Evolutionary conservation across 2,113 vertebrate genomes (phyloP), one percentile per base, ranked within the genome.

Genomic region (Lepidothrix coronata): DNA sequence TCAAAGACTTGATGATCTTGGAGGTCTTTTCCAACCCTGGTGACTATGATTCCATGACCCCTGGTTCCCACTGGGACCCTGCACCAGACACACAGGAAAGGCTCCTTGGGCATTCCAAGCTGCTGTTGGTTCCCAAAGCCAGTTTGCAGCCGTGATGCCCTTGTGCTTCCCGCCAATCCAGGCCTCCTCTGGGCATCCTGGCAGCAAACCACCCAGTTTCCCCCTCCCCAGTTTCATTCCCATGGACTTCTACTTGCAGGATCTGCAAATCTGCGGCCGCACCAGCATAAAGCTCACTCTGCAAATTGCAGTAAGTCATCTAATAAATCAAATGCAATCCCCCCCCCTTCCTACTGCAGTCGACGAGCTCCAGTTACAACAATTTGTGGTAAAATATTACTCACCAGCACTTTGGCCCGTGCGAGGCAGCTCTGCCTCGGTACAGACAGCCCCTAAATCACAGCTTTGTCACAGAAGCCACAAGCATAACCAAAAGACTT

Each of bases 341-440:
- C 83, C 14, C 52, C 27, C 78, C 84, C 75, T 95, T 95, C 77
- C 96, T 23, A 6, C 85, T 85, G 85, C 89, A 93, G 89, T 75
- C 13, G 66, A 95, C 58, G 76, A 93, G 96, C 93, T 96, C 95
- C 94, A 96, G 95, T 95, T 95, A 92, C 94, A 95, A 88, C 95
- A 95, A 95, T 95, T 96, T 93, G 95, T 93, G 95, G 93, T 96
- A 94, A 95, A 96, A 95, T 94, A 94, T 95, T 94, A 91, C 93
- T 96, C 94, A 81, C 83, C 91, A 95, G 86, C 93, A 71, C 91
- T 88, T 65, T 84, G 95, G 94, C 86, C 93, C 1, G 5, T 46
- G 76, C 24, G 89, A 95, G 93, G 91, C 73, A 17, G 91, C 91
- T 93, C 86, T 92, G 96, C 94, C 83, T 91, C 43, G 8, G 76